Base-by-base conservation (phyloP, 2,888 invertebrate genomes). In the Salpingus planirostris region DNA sequence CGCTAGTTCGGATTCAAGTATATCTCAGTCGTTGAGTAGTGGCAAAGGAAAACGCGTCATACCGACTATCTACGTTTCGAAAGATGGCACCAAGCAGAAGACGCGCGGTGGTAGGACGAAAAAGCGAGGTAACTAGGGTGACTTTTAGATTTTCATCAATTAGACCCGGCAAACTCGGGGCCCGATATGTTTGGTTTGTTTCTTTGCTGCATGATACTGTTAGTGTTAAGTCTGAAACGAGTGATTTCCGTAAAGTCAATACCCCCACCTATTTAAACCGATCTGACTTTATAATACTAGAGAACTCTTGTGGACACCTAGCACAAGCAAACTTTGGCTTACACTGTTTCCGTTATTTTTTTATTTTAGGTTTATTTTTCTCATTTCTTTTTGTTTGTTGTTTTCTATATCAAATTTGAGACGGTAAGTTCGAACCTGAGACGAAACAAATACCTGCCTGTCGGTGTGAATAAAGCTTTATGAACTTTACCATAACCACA, bases 111-210 rank as follows among this genome's bases (percentile, higher is more conserved):
- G n/a, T n/a, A n/a, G n/a, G n/a, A n/a, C n/a, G n/a, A n/a, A 28
- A n/a, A 10, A 21, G 29, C 23, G 24, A 29, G 29, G 29, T 29
- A 29, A 29, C 13, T 10, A 0, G 10, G n/a, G n/a, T n/a, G 15
- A 27, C 10, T 5, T 15, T 11, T 27, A 8, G 6, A 11, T 3
- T 3, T n/a, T 27, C 8, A 11, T 21, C 4, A 15, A 3, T 15
- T n/a, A 27, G 14, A 29, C 27, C 26, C 22, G 24, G 21, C 12
- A 28, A 40, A 46, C 55, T 47, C 50, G 52, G 57, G 50, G 53
- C 63, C 64, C 65, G 63, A 64, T 61, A 64, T 64, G 64, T 62
- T 63, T 62, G 59, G 41, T 51, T 43, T 45, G 35, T 30, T 40
- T 52, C 53, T 53, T 54, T 52, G 13, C 15, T 38, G 33, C 36